Evolutionary conservation across 1,140 invertebrate genomes (phyloP), one percentile per base, ranked within the genome.

Genomic region (Lepidurus packardi): DNA sequence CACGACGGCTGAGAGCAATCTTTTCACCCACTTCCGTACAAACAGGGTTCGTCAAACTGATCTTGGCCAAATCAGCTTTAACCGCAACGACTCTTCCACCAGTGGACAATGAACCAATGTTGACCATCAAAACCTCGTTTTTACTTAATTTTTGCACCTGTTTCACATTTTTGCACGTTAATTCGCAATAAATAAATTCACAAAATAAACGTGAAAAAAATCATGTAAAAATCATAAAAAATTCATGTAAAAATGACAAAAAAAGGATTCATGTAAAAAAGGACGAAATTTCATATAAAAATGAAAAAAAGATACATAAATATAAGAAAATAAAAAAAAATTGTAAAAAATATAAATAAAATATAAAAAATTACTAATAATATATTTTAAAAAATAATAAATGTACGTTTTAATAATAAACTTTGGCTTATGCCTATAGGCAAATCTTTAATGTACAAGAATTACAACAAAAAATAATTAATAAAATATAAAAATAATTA

Each of bases 11-110:
- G 4, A 99, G 89, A 10, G 98, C 98, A 83, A 99, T 98, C 85
- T 99, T 99, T 85, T 99, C 98, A 78, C 95, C 95, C 80, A 98
- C 91, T 87, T 99, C 98, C 42, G 98, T 99, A 84, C 98, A 99
- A 0, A 99, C 98, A 3, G 98, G 98, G 86, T 93, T 97, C 16
- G 95, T 98, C 41, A 99, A 88, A 65, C 93, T 92, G 79, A 99
- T 98, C 86, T 99, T 99, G 5, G 97, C 97, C 84, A 99, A 92
- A 91, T 99, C 98, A 82, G 92, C 95, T 84, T 94, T 98, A 0
- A 98, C 97, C 41, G 97, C 97, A 42, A 96, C 87, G 2, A 99
- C 98, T 82, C 96, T 88, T 6, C 98, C 97, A 74, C 98, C 98
- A 34, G 98, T 99, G 80, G 97, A 99, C 74, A 99, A 86, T 0